phyloP scores from a whole-genome alignment of 1,140 invertebrate species.

The Wasmannia auropunctata region DNA sequence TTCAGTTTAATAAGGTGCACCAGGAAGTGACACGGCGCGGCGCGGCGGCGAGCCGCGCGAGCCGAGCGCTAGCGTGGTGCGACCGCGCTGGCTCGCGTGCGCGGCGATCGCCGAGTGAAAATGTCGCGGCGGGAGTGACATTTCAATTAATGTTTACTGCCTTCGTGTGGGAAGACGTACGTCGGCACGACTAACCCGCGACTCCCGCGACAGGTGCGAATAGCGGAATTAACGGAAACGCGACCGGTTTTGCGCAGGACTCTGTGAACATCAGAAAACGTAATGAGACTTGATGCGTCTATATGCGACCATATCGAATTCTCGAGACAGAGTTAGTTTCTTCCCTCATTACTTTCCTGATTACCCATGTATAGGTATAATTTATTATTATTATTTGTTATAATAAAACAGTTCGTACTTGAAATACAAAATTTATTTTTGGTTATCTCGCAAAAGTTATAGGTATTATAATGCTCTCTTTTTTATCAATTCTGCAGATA shows the following conservation, averaged over 20 bases:
- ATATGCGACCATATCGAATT: neutral
- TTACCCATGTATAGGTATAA: neutral
- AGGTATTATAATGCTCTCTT: neutral
- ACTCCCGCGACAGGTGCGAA: constrained; percentile 52
- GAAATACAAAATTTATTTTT: no score
- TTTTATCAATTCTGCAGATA: neutral
- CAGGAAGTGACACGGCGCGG: constrained; percentile 79
- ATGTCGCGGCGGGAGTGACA: constrained; percentile 81
- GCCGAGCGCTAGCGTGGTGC: constrained; percentile 16
- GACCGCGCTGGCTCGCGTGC: constrained; percentile 3
- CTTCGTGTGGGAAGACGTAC: constrained; percentile 78
- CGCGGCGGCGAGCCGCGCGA: neutral
- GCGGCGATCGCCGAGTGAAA: constrained; percentile 75
- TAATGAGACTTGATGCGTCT: neutral
- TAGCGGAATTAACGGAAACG: constrained; percentile 10
- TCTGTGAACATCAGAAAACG: neutral
- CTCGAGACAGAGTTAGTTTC: neutral
- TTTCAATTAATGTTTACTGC: constrained; percentile 83
- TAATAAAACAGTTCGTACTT: neutral
- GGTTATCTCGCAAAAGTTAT: neutral
- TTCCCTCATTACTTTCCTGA: neutral
- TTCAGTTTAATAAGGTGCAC: constrained; percentile 83
- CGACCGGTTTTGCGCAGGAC: neutral
- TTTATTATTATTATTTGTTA: neutral
- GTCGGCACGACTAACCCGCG: neutral